These are phyloP conservation scores for Acromyrmex charruanus DNA, from an alignment of 1,140 invertebrate genomes.

Conservation along the genomic window DNA sequence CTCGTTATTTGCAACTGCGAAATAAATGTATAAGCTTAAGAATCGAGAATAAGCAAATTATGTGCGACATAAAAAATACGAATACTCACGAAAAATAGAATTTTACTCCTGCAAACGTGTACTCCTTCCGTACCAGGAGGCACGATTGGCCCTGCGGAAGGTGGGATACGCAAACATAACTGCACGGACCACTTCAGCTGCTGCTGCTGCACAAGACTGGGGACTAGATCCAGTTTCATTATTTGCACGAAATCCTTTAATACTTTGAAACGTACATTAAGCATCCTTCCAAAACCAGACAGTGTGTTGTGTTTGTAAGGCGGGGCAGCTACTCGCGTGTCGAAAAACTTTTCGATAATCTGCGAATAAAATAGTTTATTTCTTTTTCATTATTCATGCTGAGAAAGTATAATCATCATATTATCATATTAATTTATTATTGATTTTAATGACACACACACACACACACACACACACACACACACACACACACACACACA, in stretches of 20 bases:
- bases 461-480: no score
- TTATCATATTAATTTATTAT: no score
- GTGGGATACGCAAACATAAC: conserved; percentile 96
- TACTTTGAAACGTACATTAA: conserved; percentile 93
- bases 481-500: no score
- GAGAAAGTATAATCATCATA: no score
- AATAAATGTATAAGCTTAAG: neutral
- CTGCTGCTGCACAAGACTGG: conserved; percentile 89
- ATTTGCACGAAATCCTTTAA: conserved; percentile 97
- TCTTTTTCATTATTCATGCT: no score
- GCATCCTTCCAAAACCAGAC: conserved; percentile 93
- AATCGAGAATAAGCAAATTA: neutral
- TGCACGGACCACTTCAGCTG: conserved; percentile 94
- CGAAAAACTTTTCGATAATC: conserved; percentile 97
- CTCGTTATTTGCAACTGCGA: conserved; percentile 94
- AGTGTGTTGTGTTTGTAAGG: conserved; percentile 96
- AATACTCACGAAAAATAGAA: conserved; percentile 94
- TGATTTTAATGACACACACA: no score
- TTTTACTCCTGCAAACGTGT: conserved; percentile 93
- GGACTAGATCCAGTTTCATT: conserved; percentile 93
- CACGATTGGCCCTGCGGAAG: conserved; percentile 93
- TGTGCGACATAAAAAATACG: neutral
- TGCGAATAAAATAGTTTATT: conserved; percentile 80
- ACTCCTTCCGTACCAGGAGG: conserved; percentile 95
- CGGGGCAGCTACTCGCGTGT: conserved; percentile 93